A percentile compares a stretch with the other conserved stretches of the same genome.
phyloP scores from a whole-genome alignment of 2,797 vertebrate genomes.

The Vespertilio murinus region DNA sequence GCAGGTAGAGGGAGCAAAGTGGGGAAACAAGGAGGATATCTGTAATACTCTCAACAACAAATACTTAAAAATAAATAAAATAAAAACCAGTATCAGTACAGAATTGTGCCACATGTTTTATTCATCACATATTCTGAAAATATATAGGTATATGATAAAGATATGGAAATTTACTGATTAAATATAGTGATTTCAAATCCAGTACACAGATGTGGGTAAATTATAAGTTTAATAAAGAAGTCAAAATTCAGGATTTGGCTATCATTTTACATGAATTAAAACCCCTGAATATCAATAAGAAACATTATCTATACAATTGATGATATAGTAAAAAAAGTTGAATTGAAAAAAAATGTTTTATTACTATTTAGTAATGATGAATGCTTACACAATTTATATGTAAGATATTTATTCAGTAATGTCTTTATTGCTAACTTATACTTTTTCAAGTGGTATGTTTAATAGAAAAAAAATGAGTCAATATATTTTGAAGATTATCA shows the following conservation, averaged over 20 bases:
- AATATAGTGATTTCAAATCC: neutral
- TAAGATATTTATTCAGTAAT: neutral
- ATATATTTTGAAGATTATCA: neutral
- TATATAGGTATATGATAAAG: neutral
- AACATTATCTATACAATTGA: neutral
- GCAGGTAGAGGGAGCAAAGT: too few species aligned
- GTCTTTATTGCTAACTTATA: neutral
- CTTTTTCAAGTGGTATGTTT: neutral
- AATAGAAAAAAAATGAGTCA: neutral
- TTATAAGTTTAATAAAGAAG: neutral
- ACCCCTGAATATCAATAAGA: neutral
- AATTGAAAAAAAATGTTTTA: neutral
- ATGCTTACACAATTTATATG: neutral
- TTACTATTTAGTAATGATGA: neutral
- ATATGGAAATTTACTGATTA: neutral
- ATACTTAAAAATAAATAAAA: too few species aligned
- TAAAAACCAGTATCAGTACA: conserved; percentile 9
- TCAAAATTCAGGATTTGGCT: neutral
- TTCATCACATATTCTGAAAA: neutral
- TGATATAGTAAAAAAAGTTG: neutral
- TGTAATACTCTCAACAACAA: too few species aligned
- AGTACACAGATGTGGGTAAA: neutral
- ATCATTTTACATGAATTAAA: neutral
- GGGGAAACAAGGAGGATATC: too few species aligned
- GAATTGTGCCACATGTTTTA: neutral